A percentile compares a stretch with the other conserved stretches of the same genome.
Evolutionary conservation across 2,888 invertebrate species (phyloP).

Genomic region (Drosophila macrospina): DNA sequence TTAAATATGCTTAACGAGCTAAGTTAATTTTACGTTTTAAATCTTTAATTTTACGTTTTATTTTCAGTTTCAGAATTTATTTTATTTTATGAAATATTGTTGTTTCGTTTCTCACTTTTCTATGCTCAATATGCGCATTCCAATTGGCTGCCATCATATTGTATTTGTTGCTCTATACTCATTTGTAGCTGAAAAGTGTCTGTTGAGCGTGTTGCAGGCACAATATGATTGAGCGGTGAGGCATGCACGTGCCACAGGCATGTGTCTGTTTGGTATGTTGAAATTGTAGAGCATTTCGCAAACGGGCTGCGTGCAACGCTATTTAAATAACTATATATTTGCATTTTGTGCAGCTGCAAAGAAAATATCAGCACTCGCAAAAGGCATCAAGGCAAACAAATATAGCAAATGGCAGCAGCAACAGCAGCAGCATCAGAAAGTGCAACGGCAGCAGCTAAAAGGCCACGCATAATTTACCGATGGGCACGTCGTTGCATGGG

Average conservation of each 20-base stretch:
- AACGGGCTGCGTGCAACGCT: constrained; percentile 47
- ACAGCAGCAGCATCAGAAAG: constrained; percentile 25
- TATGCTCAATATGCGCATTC: constrained; percentile 65
- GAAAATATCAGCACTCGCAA: constrained; percentile 48
- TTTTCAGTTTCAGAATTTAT: background rate
- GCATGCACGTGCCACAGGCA: constrained; percentile 57
- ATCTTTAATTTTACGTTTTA: background rate
- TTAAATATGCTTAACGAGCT: too few relatives aligned
- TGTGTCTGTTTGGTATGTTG: constrained; percentile 58
- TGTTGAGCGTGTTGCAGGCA: constrained; percentile 38
- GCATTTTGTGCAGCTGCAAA: constrained; percentile 34
- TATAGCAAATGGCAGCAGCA: constrained; percentile 55
- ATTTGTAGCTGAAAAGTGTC: constrained; percentile 12
- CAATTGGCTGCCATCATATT: constrained; percentile 42
- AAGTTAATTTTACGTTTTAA: too few relatives aligned
- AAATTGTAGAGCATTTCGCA: constrained; percentile 53
- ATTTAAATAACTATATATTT: constrained; percentile 73
- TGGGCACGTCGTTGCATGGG: constrained; percentile 28
- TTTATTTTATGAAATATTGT: background rate
- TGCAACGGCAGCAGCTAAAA: constrained; percentile 47
- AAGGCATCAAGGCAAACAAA: constrained; percentile 65
- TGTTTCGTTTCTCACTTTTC: constrained; percentile 12
- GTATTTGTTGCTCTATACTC: constrained; percentile 4
- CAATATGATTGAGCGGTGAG: constrained; percentile 68
- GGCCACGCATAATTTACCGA: constrained; percentile 72